phyloP scores from a whole-genome alignment of 2,797 vertebrate genomes.

The Pogoniulus pusillus region DNA sequence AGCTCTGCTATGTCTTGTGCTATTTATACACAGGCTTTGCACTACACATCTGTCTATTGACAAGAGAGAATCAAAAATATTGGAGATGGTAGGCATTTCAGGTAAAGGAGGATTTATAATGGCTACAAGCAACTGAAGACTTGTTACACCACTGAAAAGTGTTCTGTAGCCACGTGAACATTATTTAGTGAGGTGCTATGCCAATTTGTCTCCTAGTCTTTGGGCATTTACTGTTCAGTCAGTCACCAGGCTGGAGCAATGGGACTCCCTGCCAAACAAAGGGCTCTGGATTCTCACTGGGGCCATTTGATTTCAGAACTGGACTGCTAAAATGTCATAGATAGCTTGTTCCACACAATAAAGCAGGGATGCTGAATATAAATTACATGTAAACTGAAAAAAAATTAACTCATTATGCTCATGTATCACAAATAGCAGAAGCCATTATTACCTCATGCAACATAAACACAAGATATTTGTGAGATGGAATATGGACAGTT shows the following conservation, averaged over 20 bases:
- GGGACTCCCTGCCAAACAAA: not conserved
- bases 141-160: not conserved
- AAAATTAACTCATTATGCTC: not conserved
- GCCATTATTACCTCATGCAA: not conserved
- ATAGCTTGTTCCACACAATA: not conserved
- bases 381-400: not conserved
- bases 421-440: not conserved
- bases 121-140: not conserved
- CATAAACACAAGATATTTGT: not conserved
- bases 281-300: not conserved
- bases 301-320: not conserved
- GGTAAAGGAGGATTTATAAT: not conserved
- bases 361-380: not conserved
- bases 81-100: not conserved
- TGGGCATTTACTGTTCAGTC: not conserved
- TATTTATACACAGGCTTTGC: not conserved
- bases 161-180: not conserved
- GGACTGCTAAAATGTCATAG: not conserved
- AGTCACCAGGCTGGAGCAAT: not conserved
- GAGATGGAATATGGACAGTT: not conserved
- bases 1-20: not conserved
- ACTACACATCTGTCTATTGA: not conserved
- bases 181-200: not conserved
- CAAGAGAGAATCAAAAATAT: too few relatives aligned
- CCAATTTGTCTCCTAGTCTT: not conserved